Conservation (phyloP, 2,797 vertebrate genomes). For the Parauchenoglanis ngamensis region DNA sequence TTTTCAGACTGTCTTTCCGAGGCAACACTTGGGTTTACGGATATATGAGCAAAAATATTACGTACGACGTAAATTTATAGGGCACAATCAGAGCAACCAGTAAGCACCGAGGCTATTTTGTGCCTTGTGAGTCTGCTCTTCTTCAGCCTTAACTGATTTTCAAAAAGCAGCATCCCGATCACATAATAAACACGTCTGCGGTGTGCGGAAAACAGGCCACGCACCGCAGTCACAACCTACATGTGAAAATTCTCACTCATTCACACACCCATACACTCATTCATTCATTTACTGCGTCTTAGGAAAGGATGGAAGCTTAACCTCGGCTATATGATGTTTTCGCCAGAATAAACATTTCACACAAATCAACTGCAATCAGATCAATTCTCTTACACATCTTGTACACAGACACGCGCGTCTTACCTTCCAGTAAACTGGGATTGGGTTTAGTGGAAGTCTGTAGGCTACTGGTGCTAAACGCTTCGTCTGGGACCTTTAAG, state of each 20-base stretch:
- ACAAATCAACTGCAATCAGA: conserved; percentile 15
- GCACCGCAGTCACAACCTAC: conserved; percentile 32
- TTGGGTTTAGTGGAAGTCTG: conserved; percentile 65
- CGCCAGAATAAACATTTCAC: background rate
- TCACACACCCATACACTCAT: conserved; percentile 33
- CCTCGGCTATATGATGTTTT: background rate
- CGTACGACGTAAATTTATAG: background rate
- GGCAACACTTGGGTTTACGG: background rate
- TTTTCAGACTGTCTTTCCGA: background rate
- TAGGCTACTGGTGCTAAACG: conserved; percentile 59
- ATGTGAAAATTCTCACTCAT: conserved; percentile 38
- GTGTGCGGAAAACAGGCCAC: conserved; percentile 47
- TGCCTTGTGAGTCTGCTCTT: background rate
- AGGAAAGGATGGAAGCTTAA: background rate
- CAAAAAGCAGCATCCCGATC: conserved; percentile 3
- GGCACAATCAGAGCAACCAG: conserved; percentile 19
- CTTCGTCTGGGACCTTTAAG: conserved; percentile 65
- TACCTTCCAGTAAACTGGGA: conserved; percentile 70
- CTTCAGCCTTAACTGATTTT: background rate
- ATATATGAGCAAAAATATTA: background rate
- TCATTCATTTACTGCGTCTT: conserved; percentile 40
- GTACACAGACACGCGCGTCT: conserved; percentile 52
- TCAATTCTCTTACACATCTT: conserved; percentile 4
- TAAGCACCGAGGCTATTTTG: conserved; percentile 15
- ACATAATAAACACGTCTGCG: conserved; percentile 27